Evolutionary conservation across 1,140 invertebrate species (phyloP).

Genomic region (Wiebesia pumilae): DNA sequence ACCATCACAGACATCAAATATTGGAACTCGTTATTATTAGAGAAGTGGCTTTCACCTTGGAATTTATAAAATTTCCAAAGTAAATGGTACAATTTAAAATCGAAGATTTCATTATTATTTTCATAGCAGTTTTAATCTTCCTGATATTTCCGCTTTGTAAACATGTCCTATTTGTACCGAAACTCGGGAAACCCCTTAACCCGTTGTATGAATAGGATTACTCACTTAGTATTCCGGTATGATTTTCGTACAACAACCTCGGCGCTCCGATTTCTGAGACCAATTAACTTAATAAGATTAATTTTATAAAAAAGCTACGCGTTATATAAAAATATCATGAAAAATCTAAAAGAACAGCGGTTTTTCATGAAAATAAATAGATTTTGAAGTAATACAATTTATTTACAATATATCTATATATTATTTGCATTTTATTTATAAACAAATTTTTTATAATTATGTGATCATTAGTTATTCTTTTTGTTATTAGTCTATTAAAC

Average conservation of each 20-base stretch:
- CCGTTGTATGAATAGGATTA: slow-evolving; percentile 32
- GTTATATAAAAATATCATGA: slow-evolving; percentile 2
- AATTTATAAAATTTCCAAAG: not conserved
- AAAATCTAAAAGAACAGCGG: not conserved
- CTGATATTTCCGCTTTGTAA: not conserved
- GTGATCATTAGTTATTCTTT: no score
- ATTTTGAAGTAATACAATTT: not conserved
- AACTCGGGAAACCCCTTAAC: not conserved
- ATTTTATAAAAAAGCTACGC: slow-evolving; percentile 15
- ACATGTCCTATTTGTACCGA: slow-evolving; percentile 15
- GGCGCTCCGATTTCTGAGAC: slow-evolving; percentile 17
- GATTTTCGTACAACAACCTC: slow-evolving; percentile 21
- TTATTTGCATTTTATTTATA: no score
- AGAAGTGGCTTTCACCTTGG: not conserved
- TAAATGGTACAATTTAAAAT: not conserved
- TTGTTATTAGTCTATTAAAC: no score
- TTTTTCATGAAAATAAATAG: not conserved
- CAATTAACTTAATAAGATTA: slow-evolving; percentile 41
- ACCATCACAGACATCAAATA: not conserved
- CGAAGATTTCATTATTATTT: not conserved
- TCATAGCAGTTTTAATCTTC: not conserved
- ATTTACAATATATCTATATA: no score
- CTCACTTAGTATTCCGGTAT: slow-evolving; percentile 33
- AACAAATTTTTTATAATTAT: no score
- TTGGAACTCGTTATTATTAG: not conserved